phyloP scores from a whole-genome alignment of 2,797 vertebrate genomes.

The Argyrosomus regius region DNA sequence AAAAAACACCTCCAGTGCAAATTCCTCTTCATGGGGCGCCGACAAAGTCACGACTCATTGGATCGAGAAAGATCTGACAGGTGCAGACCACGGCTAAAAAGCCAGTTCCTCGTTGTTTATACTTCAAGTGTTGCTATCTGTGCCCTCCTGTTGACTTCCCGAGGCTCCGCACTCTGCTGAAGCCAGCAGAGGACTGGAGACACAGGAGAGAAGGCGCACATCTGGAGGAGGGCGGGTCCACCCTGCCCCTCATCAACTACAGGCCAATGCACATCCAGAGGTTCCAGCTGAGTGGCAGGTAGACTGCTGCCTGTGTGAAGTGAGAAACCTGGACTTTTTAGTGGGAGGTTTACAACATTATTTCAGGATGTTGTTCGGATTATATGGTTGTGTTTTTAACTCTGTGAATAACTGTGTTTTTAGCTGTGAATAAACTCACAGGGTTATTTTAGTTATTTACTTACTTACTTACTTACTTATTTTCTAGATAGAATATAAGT shows the following conservation, averaged over 20 bases:
- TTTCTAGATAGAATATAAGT: background rate
- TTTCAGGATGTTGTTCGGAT: background rate
- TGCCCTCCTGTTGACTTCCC: conserved; percentile 66
- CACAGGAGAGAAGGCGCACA: conserved; percentile 63
- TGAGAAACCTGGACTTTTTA: background rate
- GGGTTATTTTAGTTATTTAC: background rate
- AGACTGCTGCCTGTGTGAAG: background rate
- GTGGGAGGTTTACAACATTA: background rate
- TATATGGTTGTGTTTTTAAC: background rate
- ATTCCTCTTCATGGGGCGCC: conserved; percentile 26
- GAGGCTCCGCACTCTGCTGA: conserved; percentile 61
- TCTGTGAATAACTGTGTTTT: background rate
- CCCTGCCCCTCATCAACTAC: conserved; percentile 38
- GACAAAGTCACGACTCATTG: conserved; percentile 26
- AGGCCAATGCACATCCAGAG: conserved; percentile 61
- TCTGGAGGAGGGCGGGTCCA: conserved; percentile 77
- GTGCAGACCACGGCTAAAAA: background rate
- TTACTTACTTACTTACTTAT: too few relatives aligned
- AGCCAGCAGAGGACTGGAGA: conserved; percentile 60
- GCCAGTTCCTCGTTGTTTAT: conserved; percentile 1
- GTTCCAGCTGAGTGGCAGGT: conserved; percentile 51
- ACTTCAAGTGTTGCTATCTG: conserved; percentile 14
- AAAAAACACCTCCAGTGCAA: background rate
- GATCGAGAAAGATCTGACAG: background rate
- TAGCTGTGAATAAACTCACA: background rate